phyloP scores from a whole-genome alignment of 2,888 invertebrate species.

The Tricholauxania praeusta region DNA sequence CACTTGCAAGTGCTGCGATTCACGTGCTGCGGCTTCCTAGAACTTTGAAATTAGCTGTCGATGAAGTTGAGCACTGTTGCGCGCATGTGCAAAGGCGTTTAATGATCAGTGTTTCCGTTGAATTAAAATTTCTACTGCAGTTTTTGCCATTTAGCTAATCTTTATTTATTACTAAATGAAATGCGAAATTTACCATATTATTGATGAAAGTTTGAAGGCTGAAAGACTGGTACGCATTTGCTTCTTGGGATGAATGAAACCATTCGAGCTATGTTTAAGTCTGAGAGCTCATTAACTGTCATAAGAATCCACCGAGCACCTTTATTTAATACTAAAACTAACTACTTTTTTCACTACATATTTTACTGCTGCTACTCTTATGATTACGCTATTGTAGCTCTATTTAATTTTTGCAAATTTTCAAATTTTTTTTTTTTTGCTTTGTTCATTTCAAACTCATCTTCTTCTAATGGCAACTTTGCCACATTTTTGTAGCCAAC shows the following conservation, averaged over 20 bases:
- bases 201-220: too few relatives aligned
- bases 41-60: conserved; percentile 30
- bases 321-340: too few relatives aligned
- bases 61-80: neutral
- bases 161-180: too few relatives aligned
- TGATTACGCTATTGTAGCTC: neutral
- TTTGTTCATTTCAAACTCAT: neutral
- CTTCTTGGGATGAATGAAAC: too few relatives aligned
- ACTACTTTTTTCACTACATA: too few relatives aligned
- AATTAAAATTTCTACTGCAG: neutral
- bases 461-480: neutral
- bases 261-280: too few relatives aligned
- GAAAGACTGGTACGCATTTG: too few relatives aligned
- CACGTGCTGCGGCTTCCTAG: conserved; percentile 21
- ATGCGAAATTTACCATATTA: too few relatives aligned
- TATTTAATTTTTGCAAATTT: conserved; percentile 29
- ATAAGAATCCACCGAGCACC: too few relatives aligned
- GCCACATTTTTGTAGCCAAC: neutral
- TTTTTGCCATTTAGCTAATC: neutral
- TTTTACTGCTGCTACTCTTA: too few relatives aligned
- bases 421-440: neutral
- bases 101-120: neutral
- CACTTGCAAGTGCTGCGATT: conserved; percentile 5
- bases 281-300: too few relatives aligned
- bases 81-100: conserved; percentile 18